Evolutionary conservation across 2,888 invertebrate genomes (phyloP), one percentile per base, ranked within the genome.

Genomic region (Andrena haemorrhoa): DNA sequence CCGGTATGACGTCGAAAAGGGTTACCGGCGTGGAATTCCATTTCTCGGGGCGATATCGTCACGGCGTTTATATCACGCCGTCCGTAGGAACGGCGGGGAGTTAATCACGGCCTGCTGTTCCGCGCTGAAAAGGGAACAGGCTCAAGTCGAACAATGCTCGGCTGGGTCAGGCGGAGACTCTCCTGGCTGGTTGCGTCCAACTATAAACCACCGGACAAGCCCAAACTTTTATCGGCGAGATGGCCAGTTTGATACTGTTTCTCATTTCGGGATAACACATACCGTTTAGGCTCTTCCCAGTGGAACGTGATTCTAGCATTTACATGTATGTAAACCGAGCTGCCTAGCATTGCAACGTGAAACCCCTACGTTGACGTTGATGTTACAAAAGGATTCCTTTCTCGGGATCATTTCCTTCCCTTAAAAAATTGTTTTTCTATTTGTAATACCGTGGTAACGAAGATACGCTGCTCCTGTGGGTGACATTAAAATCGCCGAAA

Each of bases 1-100:
- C 79, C 66, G 63, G 65, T 68, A 66, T 66, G 83, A 86, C 84
- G 79, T 73, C 68, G 85, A 85, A 86, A 87, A 84, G 83, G 79
- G 84, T 86, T 88, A 83, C 83, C 80, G 69, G 74, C 73, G 86
- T 73, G 79, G 87, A 87, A 85, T 86, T 85, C 78, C 75, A 85
- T 85, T 86, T 83, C 84, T 84, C 83, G 68, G 68, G 75, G 87
- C 80, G 80, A 83, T 86, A 86, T 84, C 82, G 77, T 72, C 73
- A 71, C 73, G 70, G 68, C 71, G 72, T 71, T 82, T 82, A 82
- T 82, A 79, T 73, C 79, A 77, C 82, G 65, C 58, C 53, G 75
- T 20, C 63, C 56, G 76, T 61, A 77, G 64, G 79, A 86, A 86
- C 84, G 78, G 75, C 74, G 72, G 75, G 75, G 64, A 84, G 75